Evolutionary conservation across 1,140 invertebrate genomes (phyloP), one percentile per base, ranked within the genome.

Genomic region (Pseudomyrmex pallidus): DNA sequence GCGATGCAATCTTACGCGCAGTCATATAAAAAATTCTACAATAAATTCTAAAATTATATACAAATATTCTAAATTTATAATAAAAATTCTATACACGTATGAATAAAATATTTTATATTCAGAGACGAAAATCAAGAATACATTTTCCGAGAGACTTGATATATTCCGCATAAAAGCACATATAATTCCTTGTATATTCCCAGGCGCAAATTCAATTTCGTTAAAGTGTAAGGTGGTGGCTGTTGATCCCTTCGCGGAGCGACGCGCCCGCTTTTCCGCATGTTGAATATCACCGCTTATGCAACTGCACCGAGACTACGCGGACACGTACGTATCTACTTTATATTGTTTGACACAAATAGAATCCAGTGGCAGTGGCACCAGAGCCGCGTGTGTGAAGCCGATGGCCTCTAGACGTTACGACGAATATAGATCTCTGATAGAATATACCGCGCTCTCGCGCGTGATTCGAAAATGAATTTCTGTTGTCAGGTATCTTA

Each of bases 281-380:
- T 25, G 50, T 52, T 52, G 35, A 7, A 52, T 84, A 44, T 10
- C 15, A 13, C 56, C 20, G 50, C 72, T 87, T 86, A 67, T 66
- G 66, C 54, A 87, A 87, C 54, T 68, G 54, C 73, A 22, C 20
- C 52, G 48, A 52, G 52, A 17, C 63, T n/a, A 44, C 35, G 35
- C 35, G 50, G 54, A 35, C 72, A 84, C 25, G 50, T 66, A 67
- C 12, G 46, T 76, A 50, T 82, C 68, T 82, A 59, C 56, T 87
- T 88, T 61, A 72, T 82, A 87, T 85, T 82, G 64, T 88, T 85
- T 80, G 85, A 85, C 86, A 85, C 15, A 67, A 87, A 87, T 88
- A 88, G 50, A 63, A 76, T 74, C 46, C 46, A 46, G 15, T 82
- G 44, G 56, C 64, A 80, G 56, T 67, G 46, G 68, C 57, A 56